Conservation (phyloP, 2,113 vertebrate genomes). For the Hymenochirus boettgeri region DNA sequence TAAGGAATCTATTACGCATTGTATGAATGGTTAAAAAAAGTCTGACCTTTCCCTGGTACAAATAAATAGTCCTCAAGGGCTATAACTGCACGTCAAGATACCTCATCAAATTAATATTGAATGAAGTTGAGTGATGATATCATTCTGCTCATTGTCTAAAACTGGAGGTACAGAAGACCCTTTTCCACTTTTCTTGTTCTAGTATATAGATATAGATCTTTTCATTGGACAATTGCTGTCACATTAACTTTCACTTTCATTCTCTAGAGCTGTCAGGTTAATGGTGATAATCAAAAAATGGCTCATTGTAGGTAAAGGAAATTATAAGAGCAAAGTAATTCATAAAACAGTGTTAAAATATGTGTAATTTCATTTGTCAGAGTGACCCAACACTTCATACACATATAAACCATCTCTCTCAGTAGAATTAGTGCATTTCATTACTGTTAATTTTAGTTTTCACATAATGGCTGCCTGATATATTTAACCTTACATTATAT, state of each 20-base stretch:
- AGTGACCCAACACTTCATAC: conserved; percentile 94
- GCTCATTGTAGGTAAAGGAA: conserved; percentile 78
- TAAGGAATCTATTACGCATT: conserved; percentile 66
- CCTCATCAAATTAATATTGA: conserved; percentile 82
- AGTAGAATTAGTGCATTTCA: conserved; percentile 99
- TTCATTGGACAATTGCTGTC: conserved; percentile 84
- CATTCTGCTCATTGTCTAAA: conserved; percentile 73
- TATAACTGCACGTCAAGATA: conserved; percentile 74
- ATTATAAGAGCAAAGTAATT: conserved; percentile 89
- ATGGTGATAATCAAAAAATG: conserved; percentile 83
- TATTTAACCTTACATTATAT: conserved; percentile 99
- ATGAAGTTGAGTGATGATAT: conserved; percentile 80
- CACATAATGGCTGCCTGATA: conserved; percentile 99
- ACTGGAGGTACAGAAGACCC: conserved; percentile 59
- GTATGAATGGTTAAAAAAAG: conserved; percentile 70
- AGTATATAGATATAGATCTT: conserved; percentile 76
- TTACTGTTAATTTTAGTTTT: conserved; percentile 99
- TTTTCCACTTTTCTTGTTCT: conserved; percentile 63
- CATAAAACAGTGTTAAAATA: conserved; percentile 99
- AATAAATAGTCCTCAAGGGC: conserved; percentile 77
- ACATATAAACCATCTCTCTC: conserved; percentile 98
- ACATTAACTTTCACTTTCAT: conserved; percentile 84
- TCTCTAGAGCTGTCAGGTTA: conserved; percentile 78
- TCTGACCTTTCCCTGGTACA: conserved; percentile 76
- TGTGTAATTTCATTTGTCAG: conserved; percentile 99